Conservation (phyloP, 2,888 invertebrate genomes). For the Tolmerus cingulatus region DNA sequence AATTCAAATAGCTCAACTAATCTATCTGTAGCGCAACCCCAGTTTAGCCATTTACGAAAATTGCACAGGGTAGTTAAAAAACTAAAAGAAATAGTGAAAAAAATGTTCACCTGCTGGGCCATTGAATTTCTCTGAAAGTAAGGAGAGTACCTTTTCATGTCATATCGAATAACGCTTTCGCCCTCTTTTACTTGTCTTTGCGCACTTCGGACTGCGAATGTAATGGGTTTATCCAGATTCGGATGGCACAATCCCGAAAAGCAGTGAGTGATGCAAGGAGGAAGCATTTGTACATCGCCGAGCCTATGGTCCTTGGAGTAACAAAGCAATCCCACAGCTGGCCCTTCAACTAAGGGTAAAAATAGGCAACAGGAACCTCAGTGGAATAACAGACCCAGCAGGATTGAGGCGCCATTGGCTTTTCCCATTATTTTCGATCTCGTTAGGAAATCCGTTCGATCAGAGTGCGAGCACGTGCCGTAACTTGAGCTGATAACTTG, state of each 20-base stretch:
- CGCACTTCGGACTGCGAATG: neutral
- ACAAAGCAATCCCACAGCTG: slow-evolving; percentile 6
- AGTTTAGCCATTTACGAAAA: neutral
- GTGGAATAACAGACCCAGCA: neutral
- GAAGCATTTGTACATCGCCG: neutral
- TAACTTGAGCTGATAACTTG: neutral
- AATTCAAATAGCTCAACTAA: too few relatives aligned
- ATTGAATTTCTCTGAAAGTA: neutral
- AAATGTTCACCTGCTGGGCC: neutral
- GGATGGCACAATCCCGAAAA: neutral
- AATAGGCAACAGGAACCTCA: neutral
- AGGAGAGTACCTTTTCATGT: neutral
- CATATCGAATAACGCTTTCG: neutral
- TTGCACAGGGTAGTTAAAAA: too few relatives aligned
- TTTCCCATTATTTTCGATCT: neutral
- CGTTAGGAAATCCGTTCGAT: neutral
- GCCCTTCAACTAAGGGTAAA: neutral
- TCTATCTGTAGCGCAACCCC: too few relatives aligned
- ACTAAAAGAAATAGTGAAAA: too few relatives aligned
- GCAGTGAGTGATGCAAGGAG: neutral
- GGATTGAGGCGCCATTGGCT: neutral
- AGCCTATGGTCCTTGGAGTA: neutral
- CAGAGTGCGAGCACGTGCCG: slow-evolving; percentile 5
- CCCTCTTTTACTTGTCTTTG: neutral
- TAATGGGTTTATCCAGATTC: neutral